Conservation (phyloP, 2,797 vertebrate genomes). For the Diglossa cyanea region DNA sequence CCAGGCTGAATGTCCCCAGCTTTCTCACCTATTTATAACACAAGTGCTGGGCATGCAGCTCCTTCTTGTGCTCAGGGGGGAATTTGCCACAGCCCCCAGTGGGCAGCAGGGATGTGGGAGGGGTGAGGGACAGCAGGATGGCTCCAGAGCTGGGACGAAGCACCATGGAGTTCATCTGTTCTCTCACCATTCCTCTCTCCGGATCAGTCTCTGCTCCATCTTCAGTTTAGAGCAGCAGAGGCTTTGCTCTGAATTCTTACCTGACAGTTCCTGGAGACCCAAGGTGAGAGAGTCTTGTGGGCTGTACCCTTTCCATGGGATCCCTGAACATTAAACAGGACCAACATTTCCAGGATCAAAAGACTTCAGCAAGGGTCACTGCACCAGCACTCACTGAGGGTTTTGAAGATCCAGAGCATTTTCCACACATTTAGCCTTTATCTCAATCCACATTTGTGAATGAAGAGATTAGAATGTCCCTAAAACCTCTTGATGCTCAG, state of each 20-base stretch:
- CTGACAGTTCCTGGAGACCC: neutral
- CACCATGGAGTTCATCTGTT: neutral
- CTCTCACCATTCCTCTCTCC: neutral
- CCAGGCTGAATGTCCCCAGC: neutral
- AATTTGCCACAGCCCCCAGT: accelerated
- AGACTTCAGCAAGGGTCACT: neutral
- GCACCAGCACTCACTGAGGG: neutral
- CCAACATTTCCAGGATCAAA: neutral
- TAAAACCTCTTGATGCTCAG: neutral
- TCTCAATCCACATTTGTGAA: neutral
- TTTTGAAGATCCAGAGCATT: neutral
- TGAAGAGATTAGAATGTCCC: neutral
- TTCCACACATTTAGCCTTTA: neutral
- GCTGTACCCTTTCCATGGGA: neutral
- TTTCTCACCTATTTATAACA: neutral
- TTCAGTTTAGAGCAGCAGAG: neutral
- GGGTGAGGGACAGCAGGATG: neutral
- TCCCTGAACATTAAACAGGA: neutral
- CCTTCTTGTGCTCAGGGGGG: neutral
- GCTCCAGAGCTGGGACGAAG: neutral
- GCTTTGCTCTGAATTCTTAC: neutral
- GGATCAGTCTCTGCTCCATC: neutral
- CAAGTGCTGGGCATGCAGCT: neutral
- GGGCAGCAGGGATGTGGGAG: neutral
- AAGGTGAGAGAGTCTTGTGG: neutral